phyloP scores from a whole-genome alignment of 2,888 invertebrate genomes.

The Dinocampus coccinellae region DNA sequence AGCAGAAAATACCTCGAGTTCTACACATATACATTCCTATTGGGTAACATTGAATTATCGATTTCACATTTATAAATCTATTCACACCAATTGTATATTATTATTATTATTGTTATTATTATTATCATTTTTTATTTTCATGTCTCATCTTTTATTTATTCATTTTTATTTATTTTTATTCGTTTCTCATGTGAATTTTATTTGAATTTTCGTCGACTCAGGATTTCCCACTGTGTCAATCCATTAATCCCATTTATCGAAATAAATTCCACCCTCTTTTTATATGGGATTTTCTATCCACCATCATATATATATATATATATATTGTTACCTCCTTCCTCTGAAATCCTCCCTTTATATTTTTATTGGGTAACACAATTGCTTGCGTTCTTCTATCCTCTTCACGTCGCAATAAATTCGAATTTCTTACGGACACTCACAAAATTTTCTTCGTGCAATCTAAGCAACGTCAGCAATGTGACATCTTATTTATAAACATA shows the following conservation, averaged over 20 bases:
- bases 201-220: neutral
- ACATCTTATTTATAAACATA: neutral
- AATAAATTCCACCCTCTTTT: slow-evolving; percentile 37
- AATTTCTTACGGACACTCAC: slow-evolving; percentile 41
- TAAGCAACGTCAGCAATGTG: neutral
- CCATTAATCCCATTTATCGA: slow-evolving; percentile 48
- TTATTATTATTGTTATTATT: too few species aligned
- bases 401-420: slow-evolving; percentile 45
- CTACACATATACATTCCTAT: neutral
- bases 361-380: neutral
- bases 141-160: neutral
- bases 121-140: neutral
- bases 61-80: slow-evolving; percentile 7
- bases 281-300: slow-evolving; percentile 40
- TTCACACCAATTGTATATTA: too few species aligned
- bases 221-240: slow-evolving; percentile 15
- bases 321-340: slow-evolving; percentile 5
- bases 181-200: neutral
- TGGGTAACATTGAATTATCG: slow-evolving; percentile 8
- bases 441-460: neutral
- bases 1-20: slow-evolving; percentile 4
- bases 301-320: slow-evolving; percentile 1
- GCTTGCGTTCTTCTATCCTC: slow-evolving; percentile 38
- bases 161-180: neutral
- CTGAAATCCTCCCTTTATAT: neutral